Conservation (phyloP, 2,113 vertebrate genomes). For the Octodon degus region DNA sequence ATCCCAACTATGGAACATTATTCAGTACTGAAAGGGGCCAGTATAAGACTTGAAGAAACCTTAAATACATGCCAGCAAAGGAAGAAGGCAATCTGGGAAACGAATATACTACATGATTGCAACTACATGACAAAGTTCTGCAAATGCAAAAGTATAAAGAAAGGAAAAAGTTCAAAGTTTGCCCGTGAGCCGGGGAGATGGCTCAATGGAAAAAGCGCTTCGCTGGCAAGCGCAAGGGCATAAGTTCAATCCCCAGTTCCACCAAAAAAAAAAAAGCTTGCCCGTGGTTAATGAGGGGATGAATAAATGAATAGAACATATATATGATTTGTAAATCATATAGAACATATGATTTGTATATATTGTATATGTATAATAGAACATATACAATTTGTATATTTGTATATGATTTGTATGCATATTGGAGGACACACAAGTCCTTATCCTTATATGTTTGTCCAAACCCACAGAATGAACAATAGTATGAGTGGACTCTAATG, state of each 20-base stretch:
- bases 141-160: neutral
- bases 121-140: neutral
- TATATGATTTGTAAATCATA: constrained; percentile 24
- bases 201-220: too few relatives aligned
- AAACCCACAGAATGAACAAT: neutral
- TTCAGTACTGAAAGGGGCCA: neutral
- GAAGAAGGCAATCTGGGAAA: neutral
- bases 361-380: too few relatives aligned
- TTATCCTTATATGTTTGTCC: neutral
- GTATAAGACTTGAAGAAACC: neutral
- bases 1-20: neutral
- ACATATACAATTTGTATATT: too few relatives aligned
- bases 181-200: too few relatives aligned
- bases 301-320: neutral
- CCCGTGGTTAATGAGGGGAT: too few relatives aligned
- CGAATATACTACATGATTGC: neutral
- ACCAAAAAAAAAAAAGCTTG: neutral
- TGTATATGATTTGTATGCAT: constrained; percentile 22
- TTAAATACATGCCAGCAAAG: neutral
- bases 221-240: too few relatives aligned
- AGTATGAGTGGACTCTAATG: neutral
- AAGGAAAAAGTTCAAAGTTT: neutral
- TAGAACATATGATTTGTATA: neutral
- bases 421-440: neutral
- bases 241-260: too few relatives aligned